Evolutionary conservation across 1,140 invertebrate genomes (phyloP).

Genomic region (Parasteatoda tepidariorum): DNA sequence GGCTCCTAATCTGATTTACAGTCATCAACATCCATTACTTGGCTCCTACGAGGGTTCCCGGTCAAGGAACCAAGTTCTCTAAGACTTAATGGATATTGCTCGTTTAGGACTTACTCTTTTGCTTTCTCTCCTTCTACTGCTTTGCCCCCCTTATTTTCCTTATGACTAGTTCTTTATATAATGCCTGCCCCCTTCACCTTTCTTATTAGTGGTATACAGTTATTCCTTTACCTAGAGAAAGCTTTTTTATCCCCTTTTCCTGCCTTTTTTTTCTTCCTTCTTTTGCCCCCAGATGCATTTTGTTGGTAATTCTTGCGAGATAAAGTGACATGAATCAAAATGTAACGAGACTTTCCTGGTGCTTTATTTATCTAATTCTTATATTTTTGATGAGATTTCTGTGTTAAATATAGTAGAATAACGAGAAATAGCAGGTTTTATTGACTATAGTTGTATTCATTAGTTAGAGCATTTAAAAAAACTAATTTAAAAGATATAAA

Average conservation of each 20-base stretch:
- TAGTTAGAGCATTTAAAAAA: too few species aligned
- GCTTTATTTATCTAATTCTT: too few species aligned
- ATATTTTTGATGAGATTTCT: too few species aligned
- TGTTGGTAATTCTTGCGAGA: constrained; percentile 4
- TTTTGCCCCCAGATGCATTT: neutral
- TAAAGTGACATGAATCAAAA: constrained; percentile 2
- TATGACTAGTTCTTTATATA: constrained; percentile 10
- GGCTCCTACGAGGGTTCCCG: constrained; percentile 42
- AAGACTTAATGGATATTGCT: constrained; percentile 59
- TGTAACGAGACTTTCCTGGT: neutral
- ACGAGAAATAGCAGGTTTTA: too few species aligned
- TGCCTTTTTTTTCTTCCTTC: neutral
- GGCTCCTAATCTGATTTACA: constrained; percentile 60
- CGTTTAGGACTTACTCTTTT: constrained; percentile 54
- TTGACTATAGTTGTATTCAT: too few species aligned
- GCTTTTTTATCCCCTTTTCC: neutral
- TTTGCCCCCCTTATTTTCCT: neutral
- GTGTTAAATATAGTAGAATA: too few species aligned
- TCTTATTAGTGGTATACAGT: constrained; percentile 35
- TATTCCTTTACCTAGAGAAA: neutral
- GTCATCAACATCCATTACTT: constrained; percentile 61
- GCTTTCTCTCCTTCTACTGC: constrained; percentile 6
- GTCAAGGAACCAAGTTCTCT: constrained; percentile 46
- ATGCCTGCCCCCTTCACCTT: constrained; percentile 44
- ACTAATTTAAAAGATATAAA: too few species aligned